Base-by-base conservation (phyloP, 1,140 invertebrate genomes). In the Pissodes strobi region DNA sequence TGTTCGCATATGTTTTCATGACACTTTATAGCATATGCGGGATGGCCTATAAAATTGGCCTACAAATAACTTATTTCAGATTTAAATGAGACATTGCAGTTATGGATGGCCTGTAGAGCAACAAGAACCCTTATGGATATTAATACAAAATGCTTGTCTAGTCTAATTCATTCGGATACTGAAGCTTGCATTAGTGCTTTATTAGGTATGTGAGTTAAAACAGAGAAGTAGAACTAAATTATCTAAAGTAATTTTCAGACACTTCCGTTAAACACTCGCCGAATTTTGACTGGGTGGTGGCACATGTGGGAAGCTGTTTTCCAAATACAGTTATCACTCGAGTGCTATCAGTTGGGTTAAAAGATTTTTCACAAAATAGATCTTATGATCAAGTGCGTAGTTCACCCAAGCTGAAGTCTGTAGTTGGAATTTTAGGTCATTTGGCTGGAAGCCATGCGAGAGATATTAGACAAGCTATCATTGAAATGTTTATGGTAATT, bases 241-340 rank as follows among this genome's bases (percentile, higher is more conserved):
- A n/a, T n/a, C n/a, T n/a, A n/a, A n/a, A 37, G 22, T 19, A 55
- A 22, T 58, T 76, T 74, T 6, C 66, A 81, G 89, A 92, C 70
- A 90, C 89, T 0, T 92, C 90, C 64, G 85, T 91, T 1, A 80
- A 85, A 17, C 89, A 92, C 75, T 88, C 87, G 58, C 91, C 92
- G 34, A 85, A 93, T 75, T 94, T 94, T 80, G 93, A 94, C 72
- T 96, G 93, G 93, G 92, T 94, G 0, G 90, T 95, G 1, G 93
- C 92, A 4, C 91, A 93, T 80, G 88, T 95, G 34, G 92, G 92
- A 13, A 91, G 91, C 61, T 92, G 90, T 71, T 94, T 94, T 79
- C 92, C 93, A 1, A 87, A 85, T 45, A 86, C 90, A 18, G 89
- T 96, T 5, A 92, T 94, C 4, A 91, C 86, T 0, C 80, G 90